Evolutionary conservation across 2,888 invertebrate genomes (phyloP), one percentile per base, ranked within the genome.

Genomic region (Slavum lentiscoides): DNA sequence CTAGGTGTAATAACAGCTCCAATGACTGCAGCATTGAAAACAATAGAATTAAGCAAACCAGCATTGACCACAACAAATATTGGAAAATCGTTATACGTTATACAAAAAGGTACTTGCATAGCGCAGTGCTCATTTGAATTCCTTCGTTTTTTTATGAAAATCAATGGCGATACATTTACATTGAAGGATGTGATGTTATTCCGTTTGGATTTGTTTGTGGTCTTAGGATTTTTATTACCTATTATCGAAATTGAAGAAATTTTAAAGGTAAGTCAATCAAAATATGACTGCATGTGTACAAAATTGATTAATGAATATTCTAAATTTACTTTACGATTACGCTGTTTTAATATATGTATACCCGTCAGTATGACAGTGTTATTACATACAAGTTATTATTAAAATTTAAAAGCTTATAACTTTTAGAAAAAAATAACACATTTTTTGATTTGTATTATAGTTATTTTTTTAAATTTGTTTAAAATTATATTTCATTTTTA

Each of bases 201-300:
- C 15, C 75, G 75, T 21, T 58, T 75, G 21, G 75, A 75, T 58
- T 37, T 75, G 5, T 75, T 75, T 43, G 0, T 75, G 17, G 75
- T 67, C 15, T 17, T 30, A 1, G 75, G 75, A 58, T 0, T 3
- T 15, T 53, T 74, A 37, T 37, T 66, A 37, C 53, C 74, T 21
- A 68, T 43, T 21, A 2, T 15, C 2, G 4, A 17, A 23, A 13
- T 68, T 11, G 37, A 9, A 13, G 4, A 11, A 19, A 9, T 69
- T 19, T 1, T 53, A 1, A 17, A 53, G 53, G 68, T 69, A 53
- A 69, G 30, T 55, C 19, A 7, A 19, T 4, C 17, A 53, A 55
- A 30, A 55, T 49, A 49, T 13, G 55, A 6, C 17, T 19, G 19
- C 8, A 19, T 55, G 55, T 55, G 55, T 19, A 55, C 19, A 11